Evolutionary conservation across 2,888 invertebrate genomes (phyloP), one percentile per base, ranked within the genome.

Genomic region (Tenodera sinensis): DNA sequence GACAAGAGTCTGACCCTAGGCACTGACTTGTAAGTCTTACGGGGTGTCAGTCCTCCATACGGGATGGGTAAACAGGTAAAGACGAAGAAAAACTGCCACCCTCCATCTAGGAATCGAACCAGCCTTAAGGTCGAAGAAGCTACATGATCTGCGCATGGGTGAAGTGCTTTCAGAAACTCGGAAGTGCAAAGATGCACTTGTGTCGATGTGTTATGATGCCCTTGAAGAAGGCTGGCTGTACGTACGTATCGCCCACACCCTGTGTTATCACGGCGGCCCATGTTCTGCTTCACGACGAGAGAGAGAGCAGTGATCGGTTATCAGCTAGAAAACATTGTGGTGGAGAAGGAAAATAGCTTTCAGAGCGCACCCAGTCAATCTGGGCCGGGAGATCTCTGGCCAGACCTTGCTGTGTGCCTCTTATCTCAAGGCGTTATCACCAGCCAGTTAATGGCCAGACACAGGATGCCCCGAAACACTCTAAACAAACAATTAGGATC

Each of bases 361-460:
- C 87, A 82, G 87, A 87, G 87, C 87, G 87, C 87, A 87, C 87
- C 87, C 83, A 86, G 87, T 87, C 87, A 87, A 87, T 87, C 87
- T 87, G 83, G 30, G 34, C 87, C n/a, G 83, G 83, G 87, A 87
- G 87, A 87, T 87, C 87, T 71, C 54, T 87, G 87, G 25, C 87
- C 87, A 83, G n/a, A n/a, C 83, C 82, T 82, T 83, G 82, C n/a
- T 87, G 87, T 87, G 87, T 34, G n/a, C 15, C 82, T n/a, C 34
- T 83, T 87, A 87, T 87, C 87, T 82, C 81, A n/a, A 71, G 82
- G 87, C 87, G 87, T 87, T 87, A 87, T 87, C 87, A 30, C 82
- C 34, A 34, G 83, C 87, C 87, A 87, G 87, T 87, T 87, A 87
- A 87, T 87, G 87, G 87, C 87, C 54, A 81, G 54, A 14, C 20